A percentile compares a stretch with the other conserved stretches of the same genome.
phyloP scores from a whole-genome alignment of 2,888 invertebrate species.

The Acronicta alni region DNA sequence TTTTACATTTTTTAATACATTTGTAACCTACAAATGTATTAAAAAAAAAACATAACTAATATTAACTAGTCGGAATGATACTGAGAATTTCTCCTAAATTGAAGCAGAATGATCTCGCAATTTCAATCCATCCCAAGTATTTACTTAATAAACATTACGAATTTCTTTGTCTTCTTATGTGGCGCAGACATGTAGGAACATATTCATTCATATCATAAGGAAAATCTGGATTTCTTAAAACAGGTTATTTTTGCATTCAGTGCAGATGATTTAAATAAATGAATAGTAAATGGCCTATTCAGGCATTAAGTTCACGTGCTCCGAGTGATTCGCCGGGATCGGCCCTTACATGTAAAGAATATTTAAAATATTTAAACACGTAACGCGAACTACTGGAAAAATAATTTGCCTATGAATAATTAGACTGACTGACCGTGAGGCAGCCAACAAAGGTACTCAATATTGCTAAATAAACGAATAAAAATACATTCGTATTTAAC shows the following conservation, averaged over 20 bases:
- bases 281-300: constrained; percentile 68
- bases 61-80: too few relatives aligned
- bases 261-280: constrained; percentile 68
- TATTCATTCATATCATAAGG: constrained; percentile 48
- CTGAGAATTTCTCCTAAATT: too few relatives aligned
- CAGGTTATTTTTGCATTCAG: constrained; percentile 48
- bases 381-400: constrained; percentile 21
- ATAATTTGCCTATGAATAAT: constrained; percentile 35
- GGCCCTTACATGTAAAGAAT: constrained; percentile 72
- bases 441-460: constrained; percentile 28
- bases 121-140: too few relatives aligned
- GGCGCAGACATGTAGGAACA: constrained; percentile 17
- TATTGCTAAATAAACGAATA: background rate
- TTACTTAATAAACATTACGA: background rate
- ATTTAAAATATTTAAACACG: constrained; percentile 62
- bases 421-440: constrained; percentile 33
- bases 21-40: too few relatives aligned
- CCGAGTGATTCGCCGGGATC: constrained; percentile 65
- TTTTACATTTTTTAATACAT: too few relatives aligned
- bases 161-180: constrained; percentile 17
- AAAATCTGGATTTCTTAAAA: constrained; percentile 47
- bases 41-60: too few relatives aligned
- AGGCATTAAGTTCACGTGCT: constrained; percentile 69
- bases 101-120: too few relatives aligned
- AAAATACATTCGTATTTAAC: background rate